A percentile compares a stretch with the other conserved stretches of the same genome.
Evolutionary conservation across 1,140 invertebrate species (phyloP).

Genomic region (Drosophila biarmipes): DNA sequence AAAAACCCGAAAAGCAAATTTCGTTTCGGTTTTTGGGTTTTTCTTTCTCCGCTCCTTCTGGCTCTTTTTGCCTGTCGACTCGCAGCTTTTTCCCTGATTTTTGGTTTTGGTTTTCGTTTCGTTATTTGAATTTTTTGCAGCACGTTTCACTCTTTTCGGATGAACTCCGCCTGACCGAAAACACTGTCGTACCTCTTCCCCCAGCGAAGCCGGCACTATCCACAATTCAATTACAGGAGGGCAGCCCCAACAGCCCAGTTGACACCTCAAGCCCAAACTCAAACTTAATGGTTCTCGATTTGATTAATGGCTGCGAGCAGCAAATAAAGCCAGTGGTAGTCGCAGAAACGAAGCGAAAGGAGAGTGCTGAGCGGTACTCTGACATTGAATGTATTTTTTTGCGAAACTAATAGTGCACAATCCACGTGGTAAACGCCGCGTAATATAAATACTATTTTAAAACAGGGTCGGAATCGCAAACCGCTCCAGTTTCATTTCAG

Average conservation of each 20-base stretch:
- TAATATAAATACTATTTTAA: too few relatives aligned
- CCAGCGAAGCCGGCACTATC: constrained; percentile 15
- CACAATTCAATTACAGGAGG: constrained; percentile 80
- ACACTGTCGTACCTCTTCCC: constrained; percentile 5
- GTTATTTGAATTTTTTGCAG: constrained; percentile 26
- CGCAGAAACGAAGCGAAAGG: constrained; percentile 29
- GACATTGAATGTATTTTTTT: constrained; percentile 31
- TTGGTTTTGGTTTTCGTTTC: constrained; percentile 15
- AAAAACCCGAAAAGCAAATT: constrained; percentile 49
- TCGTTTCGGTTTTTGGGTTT: constrained; percentile 51
- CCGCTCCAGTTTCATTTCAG: too few relatives aligned
- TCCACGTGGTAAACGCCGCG: too few relatives aligned
- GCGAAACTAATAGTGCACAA: too few relatives aligned
- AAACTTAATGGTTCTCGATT: constrained; percentile 69
- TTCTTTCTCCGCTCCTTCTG: constrained; percentile 22
- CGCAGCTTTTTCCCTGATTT: constrained; percentile 50
- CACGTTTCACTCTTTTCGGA: constrained; percentile 61
- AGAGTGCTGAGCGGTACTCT: constrained; percentile 28
- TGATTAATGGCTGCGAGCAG: constrained; percentile 64
- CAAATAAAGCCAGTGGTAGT: constrained; percentile 34
- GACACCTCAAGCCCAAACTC: constrained; percentile 66
- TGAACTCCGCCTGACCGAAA: constrained; percentile 19
- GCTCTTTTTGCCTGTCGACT: constrained; percentile 18
- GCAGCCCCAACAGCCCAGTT: constrained; percentile 48
- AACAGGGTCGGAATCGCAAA: too few relatives aligned